Base-by-base conservation (phyloP, 2,888 invertebrate genomes). In the Mechanitis mazaeus region DNA sequence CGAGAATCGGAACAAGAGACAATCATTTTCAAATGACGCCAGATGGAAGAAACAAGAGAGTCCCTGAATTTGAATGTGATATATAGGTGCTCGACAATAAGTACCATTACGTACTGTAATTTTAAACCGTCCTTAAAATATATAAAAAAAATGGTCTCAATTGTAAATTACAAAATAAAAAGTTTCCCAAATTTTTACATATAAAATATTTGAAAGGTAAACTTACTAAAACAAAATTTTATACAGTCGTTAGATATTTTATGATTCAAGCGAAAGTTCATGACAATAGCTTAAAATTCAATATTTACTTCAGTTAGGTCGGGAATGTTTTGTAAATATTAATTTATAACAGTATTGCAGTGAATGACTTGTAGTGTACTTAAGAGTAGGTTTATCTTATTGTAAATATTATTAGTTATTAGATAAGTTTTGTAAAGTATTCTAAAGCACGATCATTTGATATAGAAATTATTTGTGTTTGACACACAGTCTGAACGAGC, bases 1-100 rank as follows among this genome's bases (percentile, higher is more conserved):
- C 87, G 4, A 78, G 90, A 65, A 79, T 90, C 63, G 84, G 85
- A 1, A 74, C 84, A 1, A 83, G 89, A 55, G 88, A 89, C 42
- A 78, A 73, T 59, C 88, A 89, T 62, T 90, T 90, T 63, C 86
- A 89, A 71, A 77, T 86, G 76, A 79, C 84, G 47, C 84, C 88
- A 12, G 91, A 90, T 55, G 89, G 90, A n/a, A 79, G 88, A 45
- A 91, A 85, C 72, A 91, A 91, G 65, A 87, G 93, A 73, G 92
- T 93, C 63, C 87, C 93, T 3, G 93, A 93, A 76, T 93, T 93
- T 72, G 93, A 93, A 77, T 93, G 93, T 77, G 92, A 93, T 80
- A 93, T 93, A 58, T 72, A 64, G 54, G 58, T 57, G 20, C 46
- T 56, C 12, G 33, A 45, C n/a, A 47, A 35, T 35, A 5, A 5